These are phyloP conservation scores for Poecilia velifera DNA, from an alignment of 2,797 vertebrate genomes.

Conservation along the genomic window DNA sequence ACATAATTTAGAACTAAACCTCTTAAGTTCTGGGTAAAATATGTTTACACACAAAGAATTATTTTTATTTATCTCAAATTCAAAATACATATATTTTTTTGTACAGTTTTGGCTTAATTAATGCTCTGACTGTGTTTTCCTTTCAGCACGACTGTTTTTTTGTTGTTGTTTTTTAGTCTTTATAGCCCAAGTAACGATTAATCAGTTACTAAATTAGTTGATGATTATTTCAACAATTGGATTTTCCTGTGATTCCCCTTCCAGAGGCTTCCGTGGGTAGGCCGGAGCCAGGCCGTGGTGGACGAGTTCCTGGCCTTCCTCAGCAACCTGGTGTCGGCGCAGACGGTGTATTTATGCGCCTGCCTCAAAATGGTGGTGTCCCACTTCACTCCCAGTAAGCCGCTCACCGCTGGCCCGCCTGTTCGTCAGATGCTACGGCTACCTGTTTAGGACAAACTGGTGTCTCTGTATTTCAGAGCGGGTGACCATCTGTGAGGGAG, in stretches of 20 bases:
- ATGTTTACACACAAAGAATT: too few relatives aligned
- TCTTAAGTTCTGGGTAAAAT: too few relatives aligned
- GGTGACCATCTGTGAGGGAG: constrained; percentile 87
- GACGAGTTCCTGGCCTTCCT: constrained; percentile 95
- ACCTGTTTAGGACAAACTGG: neutral
- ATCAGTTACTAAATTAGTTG: too few relatives aligned
- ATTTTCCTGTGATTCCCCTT: neutral
- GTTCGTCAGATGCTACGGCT: neutral
- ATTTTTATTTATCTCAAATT: too few relatives aligned
- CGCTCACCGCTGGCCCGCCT: neutral
- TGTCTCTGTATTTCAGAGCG: constrained; percentile 78
- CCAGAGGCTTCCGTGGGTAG: constrained; percentile 89
- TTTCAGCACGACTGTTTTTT: too few relatives aligned
- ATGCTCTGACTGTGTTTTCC: too few relatives aligned
- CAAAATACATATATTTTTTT: too few relatives aligned
- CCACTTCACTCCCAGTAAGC: constrained; percentile 80
- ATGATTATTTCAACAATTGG: too few relatives aligned
- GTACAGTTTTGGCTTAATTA: too few relatives aligned
- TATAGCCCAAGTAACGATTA: neutral
- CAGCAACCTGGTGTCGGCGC: constrained; percentile 94
- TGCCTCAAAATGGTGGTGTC: constrained; percentile 90
- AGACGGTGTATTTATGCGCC: constrained; percentile 91
- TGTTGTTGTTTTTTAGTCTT: too few relatives aligned
- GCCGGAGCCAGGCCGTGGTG: constrained; percentile 87
- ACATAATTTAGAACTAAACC: too few relatives aligned